A percentile compares a stretch with the other conserved stretches of the same genome.
phyloP scores from a whole-genome alignment of 2,797 vertebrate species.

The Gymnopithys bicolor region DNA sequence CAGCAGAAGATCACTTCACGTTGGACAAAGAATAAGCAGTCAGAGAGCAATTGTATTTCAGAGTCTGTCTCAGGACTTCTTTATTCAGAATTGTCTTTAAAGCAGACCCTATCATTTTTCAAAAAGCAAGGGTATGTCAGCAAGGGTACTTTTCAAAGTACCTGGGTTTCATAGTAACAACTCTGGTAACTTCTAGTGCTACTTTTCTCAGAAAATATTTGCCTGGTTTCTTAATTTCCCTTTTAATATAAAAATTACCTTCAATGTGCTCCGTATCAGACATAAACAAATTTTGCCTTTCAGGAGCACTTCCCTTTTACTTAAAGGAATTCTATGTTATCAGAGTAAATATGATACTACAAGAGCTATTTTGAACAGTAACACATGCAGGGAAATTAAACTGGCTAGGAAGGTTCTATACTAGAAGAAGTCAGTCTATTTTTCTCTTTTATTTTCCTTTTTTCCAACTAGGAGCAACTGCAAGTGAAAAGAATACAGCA shows the following conservation, averaged over 20 bases:
- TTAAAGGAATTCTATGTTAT: not conserved
- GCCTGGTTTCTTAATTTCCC: not conserved
- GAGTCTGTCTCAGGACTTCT: not conserved
- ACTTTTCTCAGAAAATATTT: not conserved
- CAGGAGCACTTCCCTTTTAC: not conserved
- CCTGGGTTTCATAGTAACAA: not conserved
- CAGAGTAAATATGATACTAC: not conserved
- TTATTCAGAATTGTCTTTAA: not conserved
- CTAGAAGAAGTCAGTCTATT: not conserved
- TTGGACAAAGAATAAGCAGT: not conserved
- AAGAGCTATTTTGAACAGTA: not conserved
- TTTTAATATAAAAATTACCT: not conserved
- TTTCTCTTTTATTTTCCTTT: not conserved
- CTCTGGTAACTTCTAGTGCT: not conserved
- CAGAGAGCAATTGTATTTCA: not conserved
- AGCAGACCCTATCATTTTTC: not conserved
- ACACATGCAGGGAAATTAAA: not conserved
- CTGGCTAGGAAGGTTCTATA: not conserved
- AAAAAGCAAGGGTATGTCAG: not conserved
- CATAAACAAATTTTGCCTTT: not conserved
- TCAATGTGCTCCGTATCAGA: not conserved
- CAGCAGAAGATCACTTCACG: not conserved
- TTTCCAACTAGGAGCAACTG: not conserved
- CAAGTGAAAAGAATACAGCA: not conserved
- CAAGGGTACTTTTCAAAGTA: not conserved